These are phyloP conservation scores for Halcyon malimbica DNA, from an alignment of 2,113 vertebrate species.

Conservation along the genomic window DNA sequence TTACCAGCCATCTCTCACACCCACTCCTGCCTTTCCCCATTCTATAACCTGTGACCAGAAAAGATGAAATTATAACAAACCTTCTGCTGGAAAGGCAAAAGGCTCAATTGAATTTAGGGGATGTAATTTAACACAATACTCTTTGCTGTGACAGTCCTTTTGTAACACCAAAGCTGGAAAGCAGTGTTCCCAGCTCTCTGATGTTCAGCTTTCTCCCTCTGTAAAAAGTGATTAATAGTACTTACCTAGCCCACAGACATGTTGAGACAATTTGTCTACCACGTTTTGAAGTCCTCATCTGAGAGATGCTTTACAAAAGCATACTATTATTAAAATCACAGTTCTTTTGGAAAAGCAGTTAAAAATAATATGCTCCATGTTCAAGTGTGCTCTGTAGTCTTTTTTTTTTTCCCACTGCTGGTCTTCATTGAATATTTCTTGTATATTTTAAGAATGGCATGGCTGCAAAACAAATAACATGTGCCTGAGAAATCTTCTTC, in stretches of 20 bases:
- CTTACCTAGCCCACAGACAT: slow-evolving; percentile 6
- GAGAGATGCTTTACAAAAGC: neutral
- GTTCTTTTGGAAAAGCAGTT: neutral
- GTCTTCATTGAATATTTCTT: neutral
- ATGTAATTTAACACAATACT: neutral
- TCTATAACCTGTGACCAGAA: neutral
- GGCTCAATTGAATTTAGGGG: neutral
- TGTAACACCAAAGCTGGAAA: neutral
- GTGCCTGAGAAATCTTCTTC: neutral
- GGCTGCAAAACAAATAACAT: neutral
- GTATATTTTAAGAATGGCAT: neutral
- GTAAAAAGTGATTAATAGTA: slow-evolving; percentile 1
- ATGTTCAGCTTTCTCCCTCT: neutral
- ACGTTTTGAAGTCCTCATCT: neutral
- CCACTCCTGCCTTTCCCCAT: neutral
- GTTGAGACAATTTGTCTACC: slow-evolving; percentile 21
- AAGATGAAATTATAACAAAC: neutral
- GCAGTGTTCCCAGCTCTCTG: neutral
- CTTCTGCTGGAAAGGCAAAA: neutral
- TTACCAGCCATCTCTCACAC: neutral
- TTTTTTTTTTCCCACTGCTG: neutral
- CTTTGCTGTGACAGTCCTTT: neutral
- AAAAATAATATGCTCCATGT: neutral
- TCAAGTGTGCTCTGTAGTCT: neutral
- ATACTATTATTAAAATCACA: neutral